Evolutionary conservation across 2,888 invertebrate species (phyloP), one percentile per base, ranked within the genome.

Genomic region (Temnothorax rugatulus): DNA sequence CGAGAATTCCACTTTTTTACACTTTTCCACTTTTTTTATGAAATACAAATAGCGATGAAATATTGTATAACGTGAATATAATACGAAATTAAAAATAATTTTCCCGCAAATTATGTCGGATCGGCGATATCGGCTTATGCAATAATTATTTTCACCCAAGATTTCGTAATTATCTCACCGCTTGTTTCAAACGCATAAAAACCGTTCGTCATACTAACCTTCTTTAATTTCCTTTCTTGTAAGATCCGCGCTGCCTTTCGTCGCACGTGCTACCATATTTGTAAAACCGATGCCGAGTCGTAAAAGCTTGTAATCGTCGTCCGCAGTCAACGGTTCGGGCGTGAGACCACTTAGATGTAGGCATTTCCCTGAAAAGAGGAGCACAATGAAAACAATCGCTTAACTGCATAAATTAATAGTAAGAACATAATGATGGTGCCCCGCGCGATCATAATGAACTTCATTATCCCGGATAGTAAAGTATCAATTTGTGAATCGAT

Each of bases 231-330:
- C 98, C 95, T 98, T 98, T 91, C 98, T 96, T 84, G 98, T 98
- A 87, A 99, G 96, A 96, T 99, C 99, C 2, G 99, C 98, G 92
- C 98, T 99, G 90, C 99, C 99, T 95, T 99, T 98, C 1, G 99
- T 99, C 79, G 99, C 98, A 87, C 99, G 96, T 89, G 97, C 96
- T 88, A 99, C 99, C 97, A 99, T 99, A 95, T 99, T 99, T 91
- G 99, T 99, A 95, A 99, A 99, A 5, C 99, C 99, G 93, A 99
- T 99, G 86, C 99, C 99, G 95, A 97, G 97, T 95, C 98, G 98
- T 77, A 99, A 95, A 84, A 99, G 95, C 95, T 98, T 98, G 94
- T 97, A 98, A 95, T 99, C 99, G 95, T 99, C 99, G 93, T 99
- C 98, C 2, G 99, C 99, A 92, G 98, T 98, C 97, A 99, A 97